Conservation (phyloP, 2,113 vertebrate genomes). For the Bufo bufo region DNA sequence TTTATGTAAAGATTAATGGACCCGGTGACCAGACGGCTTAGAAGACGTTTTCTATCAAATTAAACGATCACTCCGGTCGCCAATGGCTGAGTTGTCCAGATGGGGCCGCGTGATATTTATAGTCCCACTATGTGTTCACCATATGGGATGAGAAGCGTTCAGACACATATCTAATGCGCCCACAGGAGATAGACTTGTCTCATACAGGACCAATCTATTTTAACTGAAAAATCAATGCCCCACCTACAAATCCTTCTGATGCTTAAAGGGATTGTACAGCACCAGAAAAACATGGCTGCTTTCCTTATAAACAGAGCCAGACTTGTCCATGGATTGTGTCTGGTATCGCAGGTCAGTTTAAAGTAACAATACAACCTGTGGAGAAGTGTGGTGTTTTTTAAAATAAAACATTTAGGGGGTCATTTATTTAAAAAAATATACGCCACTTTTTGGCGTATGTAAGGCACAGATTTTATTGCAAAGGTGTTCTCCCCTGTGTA, state of each 20-base stretch:
- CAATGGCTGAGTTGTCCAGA: constrained; percentile 2
- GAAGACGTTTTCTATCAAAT: constrained; percentile 7
- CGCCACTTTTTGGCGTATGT: too few relatives aligned
- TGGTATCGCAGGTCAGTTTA: too few relatives aligned
- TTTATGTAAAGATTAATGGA: constrained; percentile 30
- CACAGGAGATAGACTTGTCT: not conserved
- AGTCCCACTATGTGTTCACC: not conserved
- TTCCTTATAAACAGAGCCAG: too few relatives aligned
- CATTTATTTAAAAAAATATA: too few relatives aligned
- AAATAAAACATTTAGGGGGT: too few relatives aligned
- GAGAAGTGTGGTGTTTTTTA: too few relatives aligned
- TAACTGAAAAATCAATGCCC: not conserved
- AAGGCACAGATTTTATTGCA: too few relatives aligned
- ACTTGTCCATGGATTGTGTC: too few relatives aligned
- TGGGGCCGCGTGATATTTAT: not conserved
- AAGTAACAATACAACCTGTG: too few relatives aligned
- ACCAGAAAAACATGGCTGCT: too few relatives aligned
- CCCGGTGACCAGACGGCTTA: constrained; percentile 6
- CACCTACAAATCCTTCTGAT: not conserved
- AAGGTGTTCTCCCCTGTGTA: too few relatives aligned
- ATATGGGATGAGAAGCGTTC: not conserved
- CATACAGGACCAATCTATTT: not conserved
- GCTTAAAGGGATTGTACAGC: too few relatives aligned
- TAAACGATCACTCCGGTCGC: not conserved
- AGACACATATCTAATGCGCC: not conserved